phyloP scores from a whole-genome alignment of 2,888 invertebrate genomes.

The Ceramica pisi region DNA sequence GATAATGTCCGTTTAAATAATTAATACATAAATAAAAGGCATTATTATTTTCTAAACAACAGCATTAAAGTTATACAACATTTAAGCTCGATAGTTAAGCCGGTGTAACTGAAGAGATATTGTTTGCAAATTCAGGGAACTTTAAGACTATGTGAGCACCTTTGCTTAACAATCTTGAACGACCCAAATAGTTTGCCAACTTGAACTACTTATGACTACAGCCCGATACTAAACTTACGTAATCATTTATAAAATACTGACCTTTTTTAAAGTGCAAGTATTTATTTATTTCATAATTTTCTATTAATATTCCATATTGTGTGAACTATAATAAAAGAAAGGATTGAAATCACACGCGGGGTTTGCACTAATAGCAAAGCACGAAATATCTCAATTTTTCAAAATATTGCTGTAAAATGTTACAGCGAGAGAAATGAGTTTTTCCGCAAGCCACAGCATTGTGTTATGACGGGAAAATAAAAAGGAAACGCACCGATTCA shows the following conservation, averaged over 20 bases:
- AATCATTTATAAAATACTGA: conserved; percentile 4
- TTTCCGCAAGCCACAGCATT: conserved; percentile 43
- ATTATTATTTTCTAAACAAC: not conserved
- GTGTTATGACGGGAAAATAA: conserved; percentile 51
- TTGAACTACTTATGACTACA: conserved; percentile 28
- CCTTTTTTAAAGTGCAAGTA: too few relatives aligned
- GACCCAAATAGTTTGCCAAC: conserved; percentile 54
- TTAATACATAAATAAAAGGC: not conserved
- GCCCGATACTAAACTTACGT: conserved; percentile 8
- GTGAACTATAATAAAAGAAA: conserved; percentile 15
- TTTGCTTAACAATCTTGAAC: conserved; percentile 54
- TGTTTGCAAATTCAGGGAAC: conserved; percentile 47
- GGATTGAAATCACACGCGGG: conserved; percentile 9
- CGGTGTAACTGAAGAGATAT: conserved; percentile 46
- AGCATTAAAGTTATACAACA: conserved; percentile 17
- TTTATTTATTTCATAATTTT: not conserved
- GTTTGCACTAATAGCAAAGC: conserved; percentile 42
- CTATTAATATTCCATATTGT: conserved; percentile 19
- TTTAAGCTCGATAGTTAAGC: conserved; percentile 11
- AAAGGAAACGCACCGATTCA: conserved; percentile 54
- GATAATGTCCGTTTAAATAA: not conserved
- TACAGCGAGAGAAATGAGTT: conserved; percentile 48
- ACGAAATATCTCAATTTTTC: conserved; percentile 47
- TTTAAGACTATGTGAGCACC: conserved; percentile 49
- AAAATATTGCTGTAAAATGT: conserved; percentile 44